Evolutionary conservation across 2,888 invertebrate species (phyloP), one percentile per base, ranked within the genome.

Genomic region (Pyrgus malvae): DNA sequence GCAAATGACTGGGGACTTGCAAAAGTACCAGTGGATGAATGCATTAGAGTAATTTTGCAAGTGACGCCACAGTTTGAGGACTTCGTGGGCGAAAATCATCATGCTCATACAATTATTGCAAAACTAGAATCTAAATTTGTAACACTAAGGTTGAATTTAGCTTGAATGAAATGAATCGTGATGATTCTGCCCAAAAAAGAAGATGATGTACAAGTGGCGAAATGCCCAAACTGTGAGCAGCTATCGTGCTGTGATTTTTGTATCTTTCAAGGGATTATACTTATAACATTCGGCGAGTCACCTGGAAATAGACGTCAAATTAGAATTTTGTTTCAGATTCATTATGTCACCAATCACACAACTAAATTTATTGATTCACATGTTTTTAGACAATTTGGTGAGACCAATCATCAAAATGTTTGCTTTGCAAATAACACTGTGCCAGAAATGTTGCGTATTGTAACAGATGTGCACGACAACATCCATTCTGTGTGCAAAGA

Each of bases 301-400:
- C 90, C 90, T 90, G 90, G 72, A 89, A 90, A 89, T 89, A 90
- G 89, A 89, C 78, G 79, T 84, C 82, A 84, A 85, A 90, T 90
- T 90, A 90, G 89, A 90, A 85, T 84, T 89, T 90, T 83, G 88
- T 86, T 74, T 84, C 83, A 86, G 75, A 83, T 83, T 76, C 54
- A 67, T 58, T 74, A 68, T 74, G 75, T 78, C 78, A 86, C 88
- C 88, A 89, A 87, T 88, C 74, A 76, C 58, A 71, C 64, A 69
- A 69, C 68, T 67, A 74, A 60, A 70, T 65, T 68, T 69, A 69
- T 66, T 64, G 49, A 35, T 50, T 42, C 23, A 42, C 19, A 50
- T 35, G 42, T 80, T 82, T 78, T 74, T 80, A 75, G 68, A 80
- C 81, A 87, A 86, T 87, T 85, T 83, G 72, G 83, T 74, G 73